phyloP scores from a whole-genome alignment of 1,140 invertebrate genomes.

The Ceratosolen solmsi region DNA sequence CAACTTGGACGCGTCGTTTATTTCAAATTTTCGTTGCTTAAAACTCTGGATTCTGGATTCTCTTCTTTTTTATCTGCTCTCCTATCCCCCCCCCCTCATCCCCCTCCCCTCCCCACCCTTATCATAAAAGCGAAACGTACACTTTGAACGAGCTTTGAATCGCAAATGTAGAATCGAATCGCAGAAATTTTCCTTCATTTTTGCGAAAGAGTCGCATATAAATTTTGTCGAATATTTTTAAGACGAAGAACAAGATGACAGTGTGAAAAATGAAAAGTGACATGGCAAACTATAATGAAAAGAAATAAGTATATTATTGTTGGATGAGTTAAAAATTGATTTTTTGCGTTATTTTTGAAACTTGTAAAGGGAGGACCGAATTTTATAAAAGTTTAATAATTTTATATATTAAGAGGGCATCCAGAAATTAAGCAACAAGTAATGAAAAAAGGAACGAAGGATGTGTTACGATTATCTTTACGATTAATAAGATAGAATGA shows the following conservation, averaged over 20 bases:
- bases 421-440: no score
- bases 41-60: neutral
- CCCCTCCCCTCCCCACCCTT: no score
- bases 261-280: neutral
- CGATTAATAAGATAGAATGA: no score
- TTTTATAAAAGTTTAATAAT: no score
- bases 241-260: neutral
- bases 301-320: no score
- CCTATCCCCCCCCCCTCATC: no score
- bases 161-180: conserved; percentile 22
- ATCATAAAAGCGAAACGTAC: neutral
- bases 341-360: no score
- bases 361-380: no score
- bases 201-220: conserved; percentile 10
- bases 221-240: conserved; percentile 29
- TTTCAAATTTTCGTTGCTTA: neutral
- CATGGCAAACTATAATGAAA: neutral
- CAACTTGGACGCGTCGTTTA: conserved; percentile 2
- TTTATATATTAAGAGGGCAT: no score
- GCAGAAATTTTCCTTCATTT: conserved; percentile 3
- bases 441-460: no score
- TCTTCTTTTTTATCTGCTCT: neutral
- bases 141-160: conserved; percentile 37
- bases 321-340: no score
- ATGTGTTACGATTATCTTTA: no score